These are phyloP conservation scores for Melanostoma scalare DNA, from an alignment of 2,888 invertebrate genomes.

Conservation along the genomic window DNA sequence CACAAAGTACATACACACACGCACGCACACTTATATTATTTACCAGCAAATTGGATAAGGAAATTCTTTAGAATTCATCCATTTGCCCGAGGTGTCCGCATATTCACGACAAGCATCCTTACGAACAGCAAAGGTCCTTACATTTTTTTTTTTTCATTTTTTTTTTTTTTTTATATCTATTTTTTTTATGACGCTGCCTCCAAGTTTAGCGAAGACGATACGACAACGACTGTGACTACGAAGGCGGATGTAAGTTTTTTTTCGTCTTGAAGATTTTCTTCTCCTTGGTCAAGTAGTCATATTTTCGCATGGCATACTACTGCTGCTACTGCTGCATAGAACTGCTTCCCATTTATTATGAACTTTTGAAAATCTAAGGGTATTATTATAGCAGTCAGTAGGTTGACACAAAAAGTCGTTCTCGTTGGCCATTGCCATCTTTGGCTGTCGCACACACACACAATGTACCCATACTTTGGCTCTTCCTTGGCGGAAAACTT, in stretches of 20 bases:
- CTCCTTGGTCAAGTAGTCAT: slow-evolving; percentile 65
- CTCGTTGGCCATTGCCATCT: slow-evolving; percentile 38
- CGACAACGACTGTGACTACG: not conserved
- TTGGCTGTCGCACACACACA: not conserved
- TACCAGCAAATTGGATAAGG: slow-evolving; percentile 64
- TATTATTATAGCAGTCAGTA: slow-evolving; percentile 53
- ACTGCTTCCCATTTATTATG: slow-evolving; percentile 62
- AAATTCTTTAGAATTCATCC: slow-evolving; percentile 62
- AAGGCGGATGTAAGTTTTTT: slow-evolving; percentile 26
- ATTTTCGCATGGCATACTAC: slow-evolving; percentile 49
- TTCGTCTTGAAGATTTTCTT: slow-evolving; percentile 35
- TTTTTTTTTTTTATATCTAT: slow-evolving; percentile 18
- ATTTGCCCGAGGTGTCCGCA: slow-evolving; percentile 65
- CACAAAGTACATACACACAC: not conserved
- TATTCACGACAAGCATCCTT: slow-evolving; percentile 50
- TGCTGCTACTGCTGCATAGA: slow-evolving; percentile 36
- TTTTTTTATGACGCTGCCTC: slow-evolving; percentile 17
- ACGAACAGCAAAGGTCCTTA: slow-evolving; percentile 2
- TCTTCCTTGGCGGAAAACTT: slow-evolving; percentile 34
- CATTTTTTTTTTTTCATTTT: no score
- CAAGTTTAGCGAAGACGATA: not conserved
- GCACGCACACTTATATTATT: slow-evolving; percentile 28
- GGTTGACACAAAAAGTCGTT: slow-evolving; percentile 44
- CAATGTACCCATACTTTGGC: not conserved
- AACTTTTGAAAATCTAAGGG: slow-evolving; percentile 64